Percentiles rank a stretch among this genome's conserved stretches.
Evolutionary conservation across 53 echinoderm and acorn worm genomes (phyloP).

Genomic region (Echinarachnius parma): DNA sequence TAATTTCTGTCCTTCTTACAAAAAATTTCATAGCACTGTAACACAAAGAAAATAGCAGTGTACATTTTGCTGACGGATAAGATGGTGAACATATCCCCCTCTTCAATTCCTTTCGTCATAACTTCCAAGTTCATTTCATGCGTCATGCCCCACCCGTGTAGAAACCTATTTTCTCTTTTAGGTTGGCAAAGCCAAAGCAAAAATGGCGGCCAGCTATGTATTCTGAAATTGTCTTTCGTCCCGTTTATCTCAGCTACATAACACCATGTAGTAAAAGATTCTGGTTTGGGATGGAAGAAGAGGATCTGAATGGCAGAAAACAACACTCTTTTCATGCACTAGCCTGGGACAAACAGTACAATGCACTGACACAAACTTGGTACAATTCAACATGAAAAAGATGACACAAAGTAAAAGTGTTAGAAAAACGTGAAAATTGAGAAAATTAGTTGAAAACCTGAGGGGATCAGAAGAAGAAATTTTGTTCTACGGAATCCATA

Average conservation of each 20-base stretch:
- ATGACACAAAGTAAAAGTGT: conserved; percentile 31
- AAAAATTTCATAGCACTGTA: too few species aligned
- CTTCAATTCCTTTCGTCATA: background rate
- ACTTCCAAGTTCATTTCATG: conserved; percentile 38
- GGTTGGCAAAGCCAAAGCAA: conserved; percentile 46
- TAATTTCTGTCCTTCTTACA: too few species aligned
- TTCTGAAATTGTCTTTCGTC: conserved; percentile 47
- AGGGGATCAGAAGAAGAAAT: conserved; percentile 47
- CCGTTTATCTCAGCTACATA: conserved; percentile 51
- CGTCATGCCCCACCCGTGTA: conserved; percentile 42
- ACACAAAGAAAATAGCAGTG: background rate
- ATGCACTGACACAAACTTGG: too few species aligned
- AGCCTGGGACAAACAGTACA: too few species aligned
- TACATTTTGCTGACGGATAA: conserved; percentile 4
- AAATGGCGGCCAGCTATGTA: conserved; percentile 49
- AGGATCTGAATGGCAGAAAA: conserved; percentile 23
- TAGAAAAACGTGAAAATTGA: conserved; percentile 35
- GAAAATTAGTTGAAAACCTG: conserved; percentile 54
- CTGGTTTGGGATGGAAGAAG: conserved; percentile 30
- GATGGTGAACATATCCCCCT: background rate
- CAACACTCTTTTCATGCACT: conserved; percentile 25
- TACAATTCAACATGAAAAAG: conserved; percentile 1
- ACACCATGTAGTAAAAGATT: conserved; percentile 42
- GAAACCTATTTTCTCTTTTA: too few species aligned
- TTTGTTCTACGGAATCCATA: conserved; percentile 68